Evolutionary conservation across 2,888 invertebrate species (phyloP), one percentile per base, ranked within the genome.

Genomic region (Ectobius pallidus): DNA sequence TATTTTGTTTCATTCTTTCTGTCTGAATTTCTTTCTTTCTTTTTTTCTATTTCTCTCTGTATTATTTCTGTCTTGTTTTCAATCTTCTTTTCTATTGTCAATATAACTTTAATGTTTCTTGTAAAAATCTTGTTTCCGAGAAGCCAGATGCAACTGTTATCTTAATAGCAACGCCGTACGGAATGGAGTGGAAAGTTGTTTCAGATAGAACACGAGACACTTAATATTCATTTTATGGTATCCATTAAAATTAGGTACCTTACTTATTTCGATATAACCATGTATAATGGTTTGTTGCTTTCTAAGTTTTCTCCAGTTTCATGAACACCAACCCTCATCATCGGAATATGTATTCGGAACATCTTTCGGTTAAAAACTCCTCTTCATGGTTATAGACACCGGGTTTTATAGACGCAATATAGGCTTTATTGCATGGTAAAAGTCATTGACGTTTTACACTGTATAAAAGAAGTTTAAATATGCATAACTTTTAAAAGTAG

Each of bases 201-300:
- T 3, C 6, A 58, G 58, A 30, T 30, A 58, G n/a, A 25, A 58
- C 32, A 30, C 58, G 30, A 7, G 9, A 14, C 30, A 58, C 27
- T 58, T 58, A 32, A 58, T 30, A 58, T 58, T 30, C 30, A 16
- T 58, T 58, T 58, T 58, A 58, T 58, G n/a, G 30, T 58, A 30
- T 58, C 1, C 30, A 16, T 30, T 30, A 58, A 58, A 30, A 58
- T 58, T 58, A 30, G 30, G 58, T 58, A 32, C 58, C 30, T 3
- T 22, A 55, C 55, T 30, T 58, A 25, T 52, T 52, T 22, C 25
- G 52, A 25, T 1, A 30, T 30, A 46, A 46, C 46, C 11, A 11
- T n/a, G 3, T n/a, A n/a, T n/a, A 30, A 58, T 58, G 27, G 27
- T 58, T 55, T 58, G 27, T 58, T 58, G 16, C 30, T 58, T 58